These are phyloP conservation scores for Pseudorhombus dupliciocellatus DNA, from an alignment of 2,113 vertebrate species.

Conservation along the genomic window DNA sequence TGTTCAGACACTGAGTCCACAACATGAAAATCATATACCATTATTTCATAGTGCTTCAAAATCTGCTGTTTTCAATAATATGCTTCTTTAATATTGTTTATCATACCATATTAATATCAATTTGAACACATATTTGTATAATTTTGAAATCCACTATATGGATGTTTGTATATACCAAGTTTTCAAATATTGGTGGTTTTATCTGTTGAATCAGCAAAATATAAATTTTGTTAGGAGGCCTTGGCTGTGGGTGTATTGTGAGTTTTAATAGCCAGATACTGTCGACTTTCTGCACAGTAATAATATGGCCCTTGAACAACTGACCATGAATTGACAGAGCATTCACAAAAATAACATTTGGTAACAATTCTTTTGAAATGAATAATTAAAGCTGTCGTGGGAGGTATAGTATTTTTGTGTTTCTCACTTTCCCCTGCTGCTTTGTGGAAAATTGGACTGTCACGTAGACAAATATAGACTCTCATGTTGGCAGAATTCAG, in stretches of 20 bases:
- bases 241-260: neutral
- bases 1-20: neutral
- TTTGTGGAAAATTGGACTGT: slow-evolving; percentile 42
- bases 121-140: neutral
- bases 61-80: neutral
- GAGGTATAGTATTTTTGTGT: slow-evolving; percentile 24
- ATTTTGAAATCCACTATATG: neutral
- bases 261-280: neutral
- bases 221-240: neutral
- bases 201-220: neutral
- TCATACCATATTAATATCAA: neutral
- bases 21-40: neutral
- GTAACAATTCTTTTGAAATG: slow-evolving; percentile 37
- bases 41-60: neutral
- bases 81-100: neutral
- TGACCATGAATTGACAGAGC: slow-evolving; percentile 40
- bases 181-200: neutral
- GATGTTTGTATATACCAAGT: neutral
- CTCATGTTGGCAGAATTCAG: slow-evolving; percentile 41
- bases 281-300: slow-evolving; percentile 27
- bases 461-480: slow-evolving; percentile 56
- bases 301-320: slow-evolving; percentile 18
- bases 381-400: slow-evolving; percentile 62
- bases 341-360: slow-evolving; percentile 31
- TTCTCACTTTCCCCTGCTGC: slow-evolving; percentile 31